Evolutionary conservation across 2,888 invertebrate species (phyloP).

Genomic region (Gordius sp.): DNA sequence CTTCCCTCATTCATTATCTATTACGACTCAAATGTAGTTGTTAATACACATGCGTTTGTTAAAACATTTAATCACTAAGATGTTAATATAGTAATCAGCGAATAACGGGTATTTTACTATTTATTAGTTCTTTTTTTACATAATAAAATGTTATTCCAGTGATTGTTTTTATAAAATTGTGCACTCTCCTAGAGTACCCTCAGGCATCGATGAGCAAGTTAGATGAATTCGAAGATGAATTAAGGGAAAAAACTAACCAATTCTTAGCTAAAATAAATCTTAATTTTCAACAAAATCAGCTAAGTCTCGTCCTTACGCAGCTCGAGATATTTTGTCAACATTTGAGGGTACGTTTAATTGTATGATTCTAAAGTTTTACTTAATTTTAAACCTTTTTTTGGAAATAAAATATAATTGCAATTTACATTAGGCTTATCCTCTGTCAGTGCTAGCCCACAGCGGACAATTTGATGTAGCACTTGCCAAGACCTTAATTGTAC

Average conservation of each 20-base stretch:
- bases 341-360: not conserved
- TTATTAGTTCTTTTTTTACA: too few species aligned
- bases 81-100: too few species aligned
- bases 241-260: not conserved
- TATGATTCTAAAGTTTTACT: too few species aligned
- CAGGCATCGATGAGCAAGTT: not conserved
- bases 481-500: not conserved
- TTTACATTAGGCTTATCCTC: not conserved
- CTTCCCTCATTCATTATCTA: too few species aligned
- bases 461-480: not conserved
- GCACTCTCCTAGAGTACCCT: not conserved
- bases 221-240: not conserved
- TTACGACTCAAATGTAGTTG: too few species aligned
- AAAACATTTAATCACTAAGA: too few species aligned
- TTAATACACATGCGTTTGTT: too few species aligned
- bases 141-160: slow-evolving; percentile 1
- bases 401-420: not conserved
- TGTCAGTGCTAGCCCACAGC: not conserved
- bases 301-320: not conserved
- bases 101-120: too few species aligned
- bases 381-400: not conserved
- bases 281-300: not conserved
- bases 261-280: not conserved
- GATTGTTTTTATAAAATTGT: too few species aligned
- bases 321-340: not conserved